Evolutionary conservation across 1,140 invertebrate species (phyloP).

Genomic region (Popillia japonica): DNA sequence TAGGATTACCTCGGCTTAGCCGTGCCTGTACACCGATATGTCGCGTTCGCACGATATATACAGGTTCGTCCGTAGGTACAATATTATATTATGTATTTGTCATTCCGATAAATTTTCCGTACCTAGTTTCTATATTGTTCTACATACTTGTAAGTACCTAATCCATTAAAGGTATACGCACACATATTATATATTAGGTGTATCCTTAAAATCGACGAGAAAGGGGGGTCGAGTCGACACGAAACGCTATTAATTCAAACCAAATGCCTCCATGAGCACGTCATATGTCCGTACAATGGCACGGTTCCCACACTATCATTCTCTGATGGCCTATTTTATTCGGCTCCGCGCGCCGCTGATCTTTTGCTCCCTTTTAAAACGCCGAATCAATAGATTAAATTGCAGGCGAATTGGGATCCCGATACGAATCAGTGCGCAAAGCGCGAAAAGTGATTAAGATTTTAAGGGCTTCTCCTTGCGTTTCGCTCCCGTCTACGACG

Average conservation of each 20-base stretch:
- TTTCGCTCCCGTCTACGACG: neutral
- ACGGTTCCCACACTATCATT: slow-evolving; percentile 64
- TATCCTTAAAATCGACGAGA: neutral
- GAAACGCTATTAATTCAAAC: slow-evolving; percentile 49
- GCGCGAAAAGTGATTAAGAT: slow-evolving; percentile 59
- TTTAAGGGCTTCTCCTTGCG: slow-evolving; percentile 51
- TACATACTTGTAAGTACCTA: too few species aligned
- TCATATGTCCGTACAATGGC: slow-evolving; percentile 68
- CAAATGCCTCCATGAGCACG: slow-evolving; percentile 52
- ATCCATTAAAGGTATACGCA: too few species aligned
- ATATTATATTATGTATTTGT: neutral
- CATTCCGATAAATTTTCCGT: too few species aligned
- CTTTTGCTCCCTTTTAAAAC: slow-evolving; percentile 58
- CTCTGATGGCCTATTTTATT: slow-evolving; percentile 58
- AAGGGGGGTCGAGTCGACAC: slow-evolving; percentile 41
- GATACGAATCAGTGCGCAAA: slow-evolving; percentile 52
- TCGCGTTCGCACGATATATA: slow-evolving; percentile 51
- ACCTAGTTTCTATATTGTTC: too few species aligned
- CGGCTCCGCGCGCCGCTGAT: slow-evolving; percentile 53
- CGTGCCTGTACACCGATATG: slow-evolving; percentile 54
- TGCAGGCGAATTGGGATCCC: slow-evolving; percentile 50
- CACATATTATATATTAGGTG: too few species aligned
- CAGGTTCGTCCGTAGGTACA: neutral
- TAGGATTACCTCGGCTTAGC: slow-evolving; percentile 57
- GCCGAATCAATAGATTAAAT: slow-evolving; percentile 59